Base-by-base conservation (phyloP, 2,113 vertebrate genomes). In the Alexandromys fortis region DNA sequence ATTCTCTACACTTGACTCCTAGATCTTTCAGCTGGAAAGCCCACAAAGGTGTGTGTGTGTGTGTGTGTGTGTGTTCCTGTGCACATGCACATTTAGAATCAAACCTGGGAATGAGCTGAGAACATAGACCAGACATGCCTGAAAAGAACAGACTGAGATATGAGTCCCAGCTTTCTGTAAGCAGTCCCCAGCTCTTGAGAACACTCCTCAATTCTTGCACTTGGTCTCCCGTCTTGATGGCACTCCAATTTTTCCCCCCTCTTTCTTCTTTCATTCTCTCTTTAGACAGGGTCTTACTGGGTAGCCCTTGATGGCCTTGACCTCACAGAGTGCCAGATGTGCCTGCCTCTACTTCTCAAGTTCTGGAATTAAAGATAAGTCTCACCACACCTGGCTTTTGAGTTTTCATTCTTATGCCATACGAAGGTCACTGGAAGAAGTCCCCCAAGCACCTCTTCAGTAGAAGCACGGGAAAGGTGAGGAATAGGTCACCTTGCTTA, bases 151-250 rank as follows among this genome's bases (percentile, higher is more conserved):
- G 24, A n/a, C 7, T 4, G 9, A 52, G 19, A 19, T 78, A 11
- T 4, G 2, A 72, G 28, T 7, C 4, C 3, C 1, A 0, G 1
- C 22, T 22, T 35, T n/a, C 47, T 26, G 14, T 16, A 52, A 3
- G 22, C 24, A n/a, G 24, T 13, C 2, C 38, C 7, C 12, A 5
- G 28, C 35, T 9, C 58, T 33, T 14, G 10, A 11, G 65, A 52
- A 10, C 38, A 5, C 16, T 7, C 68, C 28, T 21, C 24, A 47
- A 4, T 14, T 63, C 7, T 28, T 0, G 22, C 0, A 2, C 0
- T 13, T 49, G 33, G 55, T 28, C 13, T 63, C 30, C 72, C n/a
- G 35, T 11, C 42, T 26, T 0, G 17, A 4, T 7, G 68, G 38
- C 33, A 38, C 30, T n/a, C 72, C n/a, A 47, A 10, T 38, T 65